A percentile compares a stretch with the other conserved stretches of the same genome.
Evolutionary conservation across 1,140 invertebrate species (phyloP).

Genomic region (Acyrthosiphon pisum): DNA sequence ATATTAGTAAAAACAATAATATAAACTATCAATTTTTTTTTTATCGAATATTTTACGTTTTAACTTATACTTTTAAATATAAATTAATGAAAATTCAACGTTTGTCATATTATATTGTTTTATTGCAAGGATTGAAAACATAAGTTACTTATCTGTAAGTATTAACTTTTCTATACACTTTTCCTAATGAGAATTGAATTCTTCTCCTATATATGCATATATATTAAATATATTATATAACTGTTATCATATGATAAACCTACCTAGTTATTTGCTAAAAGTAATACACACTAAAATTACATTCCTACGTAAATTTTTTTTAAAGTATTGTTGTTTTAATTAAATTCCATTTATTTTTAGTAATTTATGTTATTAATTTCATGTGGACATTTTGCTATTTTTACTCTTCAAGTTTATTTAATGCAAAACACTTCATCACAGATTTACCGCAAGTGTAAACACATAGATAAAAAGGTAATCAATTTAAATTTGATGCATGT

Average conservation of each 20-base stretch:
- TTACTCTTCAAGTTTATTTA: conserved; percentile 27
- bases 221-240: too few relatives aligned
- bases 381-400: conserved; percentile 10
- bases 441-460: conserved; percentile 5
- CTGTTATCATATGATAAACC: not conserved
- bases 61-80: not conserved
- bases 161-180: not conserved
- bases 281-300: not conserved
- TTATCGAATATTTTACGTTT: not conserved
- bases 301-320: not conserved
- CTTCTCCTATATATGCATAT: not conserved
- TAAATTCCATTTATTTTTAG: not conserved
- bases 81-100: not conserved
- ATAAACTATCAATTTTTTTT: not conserved
- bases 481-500: conserved; percentile 12
- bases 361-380: not conserved
- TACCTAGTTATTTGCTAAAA: not conserved
- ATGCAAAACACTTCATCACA: not conserved
- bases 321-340: not conserved
- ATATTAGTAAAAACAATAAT: not conserved
- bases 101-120: not conserved
- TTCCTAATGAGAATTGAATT: not conserved
- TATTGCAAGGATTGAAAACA: not conserved
- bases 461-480: conserved; percentile 17
- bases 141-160: not conserved